Evolutionary conservation across 2,113 vertebrate genomes (phyloP).

Genomic region (Protomyctophum bolini): DNA sequence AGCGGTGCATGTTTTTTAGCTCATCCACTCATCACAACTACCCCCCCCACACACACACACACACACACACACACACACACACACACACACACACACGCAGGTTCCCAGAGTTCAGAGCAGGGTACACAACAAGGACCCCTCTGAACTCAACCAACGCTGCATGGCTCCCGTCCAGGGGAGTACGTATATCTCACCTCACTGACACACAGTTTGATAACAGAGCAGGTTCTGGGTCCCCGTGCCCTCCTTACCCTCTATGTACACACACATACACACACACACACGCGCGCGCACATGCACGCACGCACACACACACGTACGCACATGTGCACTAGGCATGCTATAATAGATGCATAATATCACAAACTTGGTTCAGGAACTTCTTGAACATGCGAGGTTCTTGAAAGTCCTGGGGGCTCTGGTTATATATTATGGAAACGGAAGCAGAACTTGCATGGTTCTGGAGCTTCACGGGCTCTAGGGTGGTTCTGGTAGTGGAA

Average conservation of each 20-base stretch:
- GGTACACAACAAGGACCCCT: constrained; percentile 74
- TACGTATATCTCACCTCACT: constrained; percentile 65
- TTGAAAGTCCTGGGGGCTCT: too few relatives aligned
- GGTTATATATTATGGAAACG: too few relatives aligned
- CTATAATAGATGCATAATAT: too few relatives aligned
- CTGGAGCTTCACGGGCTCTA: too few relatives aligned
- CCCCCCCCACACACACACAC: constrained; percentile 2
- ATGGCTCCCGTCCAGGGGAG: constrained; percentile 59
- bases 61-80: constrained; percentile 25
- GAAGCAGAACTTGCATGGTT: too few relatives aligned
- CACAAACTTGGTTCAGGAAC: too few relatives aligned
- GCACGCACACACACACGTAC: neutral
- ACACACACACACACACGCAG: constrained; percentile 32
- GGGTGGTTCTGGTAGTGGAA: too few relatives aligned
- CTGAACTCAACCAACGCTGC: constrained; percentile 70
- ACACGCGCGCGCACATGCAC: constrained; percentile 16
- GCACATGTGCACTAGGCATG: too few relatives aligned
- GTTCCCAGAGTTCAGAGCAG: constrained; percentile 71
- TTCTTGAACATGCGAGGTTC: too few relatives aligned
- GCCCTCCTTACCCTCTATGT: constrained; percentile 40
- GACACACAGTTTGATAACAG: constrained; percentile 57
- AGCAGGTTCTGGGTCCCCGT: constrained; percentile 45
- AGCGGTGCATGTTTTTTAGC: constrained; percentile 72
- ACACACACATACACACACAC: constrained; percentile 16
- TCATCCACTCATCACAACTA: constrained; percentile 64